Conservation (phyloP, 2,797 vertebrate genomes). For the Myoxocephalus aenaeus region DNA sequence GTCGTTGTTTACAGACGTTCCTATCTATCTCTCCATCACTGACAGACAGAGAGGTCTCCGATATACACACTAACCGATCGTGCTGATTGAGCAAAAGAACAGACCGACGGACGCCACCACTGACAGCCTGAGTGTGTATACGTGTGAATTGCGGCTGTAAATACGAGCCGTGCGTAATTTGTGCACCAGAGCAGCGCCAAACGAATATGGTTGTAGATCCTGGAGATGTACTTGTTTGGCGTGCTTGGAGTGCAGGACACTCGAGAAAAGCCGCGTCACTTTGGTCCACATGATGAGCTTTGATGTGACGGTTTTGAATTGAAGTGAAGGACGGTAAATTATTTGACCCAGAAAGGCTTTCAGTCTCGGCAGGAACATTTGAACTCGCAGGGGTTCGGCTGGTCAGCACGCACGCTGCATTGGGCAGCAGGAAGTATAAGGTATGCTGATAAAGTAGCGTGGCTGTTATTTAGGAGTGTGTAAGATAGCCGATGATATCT, state of each 20-base stretch:
- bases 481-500: background rate
- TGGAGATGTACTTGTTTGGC: constrained; percentile 24
- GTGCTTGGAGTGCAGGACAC: constrained; percentile 41
- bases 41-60: constrained; percentile 9
- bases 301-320: constrained; percentile 74
- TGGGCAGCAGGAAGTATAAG: constrained; percentile 17
- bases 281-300: constrained; percentile 57
- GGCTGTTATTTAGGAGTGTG: constrained; percentile 3
- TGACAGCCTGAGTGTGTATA: constrained; percentile 24
- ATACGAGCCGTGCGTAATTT: constrained; percentile 44
- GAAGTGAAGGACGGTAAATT: constrained; percentile 73
- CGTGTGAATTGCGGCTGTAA: constrained; percentile 43
- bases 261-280: constrained; percentile 35
- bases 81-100: constrained; percentile 30
- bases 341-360: constrained; percentile 79
- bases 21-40: constrained; percentile 18
- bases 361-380: constrained; percentile 49
- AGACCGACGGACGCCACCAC: background rate
- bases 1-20: constrained; percentile 40
- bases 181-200: constrained; percentile 32
- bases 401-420: constrained; percentile 40
- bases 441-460: constrained; percentile 1
- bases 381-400: constrained; percentile 53
- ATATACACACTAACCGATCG: constrained; percentile 4
- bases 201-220: constrained; percentile 50